Conservation (phyloP, 92 coral and sea anemone species). For the Plumapathes pennacea region DNA sequence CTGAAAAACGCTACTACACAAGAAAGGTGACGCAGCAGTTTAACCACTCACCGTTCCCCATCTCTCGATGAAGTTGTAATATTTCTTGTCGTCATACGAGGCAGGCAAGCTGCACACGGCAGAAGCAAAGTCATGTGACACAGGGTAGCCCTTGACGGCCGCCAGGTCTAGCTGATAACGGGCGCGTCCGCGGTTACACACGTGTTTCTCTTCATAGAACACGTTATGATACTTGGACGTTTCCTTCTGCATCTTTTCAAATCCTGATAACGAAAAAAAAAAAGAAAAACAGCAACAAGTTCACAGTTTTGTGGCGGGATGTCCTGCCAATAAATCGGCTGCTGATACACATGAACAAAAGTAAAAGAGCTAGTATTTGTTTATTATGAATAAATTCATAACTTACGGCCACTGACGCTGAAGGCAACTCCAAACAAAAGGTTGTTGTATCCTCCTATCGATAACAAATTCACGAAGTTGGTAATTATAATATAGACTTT, state of each 20-base stretch:
- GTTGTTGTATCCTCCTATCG: not conserved
- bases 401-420: not conserved
- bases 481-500: too few species aligned
- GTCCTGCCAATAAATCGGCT: too few species aligned
- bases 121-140: slow-evolving; percentile 11
- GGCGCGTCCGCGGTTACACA: slow-evolving; percentile 8
- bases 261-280: too few species aligned
- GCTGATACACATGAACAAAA: not conserved
- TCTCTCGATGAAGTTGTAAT: not conserved
- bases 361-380: not conserved
- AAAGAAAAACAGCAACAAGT: too few species aligned
- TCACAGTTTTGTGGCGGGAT: too few species aligned
- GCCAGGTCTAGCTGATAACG: slow-evolving; percentile 6
- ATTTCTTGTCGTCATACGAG: not conserved
- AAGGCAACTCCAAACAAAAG: not conserved
- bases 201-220: slow-evolving; percentile 7
- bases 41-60: slow-evolving; percentile 27
- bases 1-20: too few species aligned
- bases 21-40: too few species aligned
- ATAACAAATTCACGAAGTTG: not conserved
- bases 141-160: not conserved
- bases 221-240: slow-evolving; percentile 10
- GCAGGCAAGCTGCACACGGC: slow-evolving; percentile 1
- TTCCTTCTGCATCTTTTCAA: not conserved
- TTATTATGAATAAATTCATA: not conserved